phyloP scores from a whole-genome alignment of 1,140 invertebrate species.

The Drosophila nebulosa region DNA sequence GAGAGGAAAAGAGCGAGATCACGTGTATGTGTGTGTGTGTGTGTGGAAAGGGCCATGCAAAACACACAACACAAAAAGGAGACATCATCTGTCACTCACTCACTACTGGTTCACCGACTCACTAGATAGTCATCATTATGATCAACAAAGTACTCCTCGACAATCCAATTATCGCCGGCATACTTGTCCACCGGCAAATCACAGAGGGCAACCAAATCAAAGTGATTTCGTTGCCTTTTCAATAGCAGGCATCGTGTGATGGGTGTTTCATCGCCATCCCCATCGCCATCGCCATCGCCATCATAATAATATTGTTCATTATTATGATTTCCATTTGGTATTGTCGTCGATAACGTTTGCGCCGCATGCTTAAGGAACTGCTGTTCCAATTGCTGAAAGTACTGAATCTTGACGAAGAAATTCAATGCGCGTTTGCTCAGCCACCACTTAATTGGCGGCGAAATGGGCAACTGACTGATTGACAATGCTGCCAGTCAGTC shows the following conservation, averaged over 20 bases:
- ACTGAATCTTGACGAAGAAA: constrained; percentile 68
- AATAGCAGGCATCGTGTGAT: constrained; percentile 50
- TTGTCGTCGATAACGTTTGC: constrained; percentile 14
- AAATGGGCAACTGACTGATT: constrained; percentile 45
- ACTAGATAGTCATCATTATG: constrained; percentile 72
- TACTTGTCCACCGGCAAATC: constrained; percentile 64
- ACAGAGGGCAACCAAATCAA: constrained; percentile 69
- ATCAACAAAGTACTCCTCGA: constrained; percentile 74
- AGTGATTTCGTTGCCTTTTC: constrained; percentile 68
- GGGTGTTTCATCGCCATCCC: constrained; percentile 12
- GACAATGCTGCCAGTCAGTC: neutral
- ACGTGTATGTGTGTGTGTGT: neutral
- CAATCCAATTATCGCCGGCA: constrained; percentile 67
- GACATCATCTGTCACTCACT: neutral
- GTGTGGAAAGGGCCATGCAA: constrained; percentile 27
- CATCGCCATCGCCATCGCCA: neutral
- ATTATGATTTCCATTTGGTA: constrained; percentile 17
- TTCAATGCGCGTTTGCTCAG: constrained; percentile 42
- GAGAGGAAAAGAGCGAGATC: neutral
- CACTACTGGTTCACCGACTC: constrained; percentile 34
- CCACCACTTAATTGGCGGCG: constrained; percentile 46
- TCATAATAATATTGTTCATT: neutral
- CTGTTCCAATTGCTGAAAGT: constrained; percentile 67
- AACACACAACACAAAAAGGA: neutral
- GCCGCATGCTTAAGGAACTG: constrained; percentile 42